Conservation (phyloP, 2,797 vertebrate genomes). For the Sebastes melanostomus region DNA sequence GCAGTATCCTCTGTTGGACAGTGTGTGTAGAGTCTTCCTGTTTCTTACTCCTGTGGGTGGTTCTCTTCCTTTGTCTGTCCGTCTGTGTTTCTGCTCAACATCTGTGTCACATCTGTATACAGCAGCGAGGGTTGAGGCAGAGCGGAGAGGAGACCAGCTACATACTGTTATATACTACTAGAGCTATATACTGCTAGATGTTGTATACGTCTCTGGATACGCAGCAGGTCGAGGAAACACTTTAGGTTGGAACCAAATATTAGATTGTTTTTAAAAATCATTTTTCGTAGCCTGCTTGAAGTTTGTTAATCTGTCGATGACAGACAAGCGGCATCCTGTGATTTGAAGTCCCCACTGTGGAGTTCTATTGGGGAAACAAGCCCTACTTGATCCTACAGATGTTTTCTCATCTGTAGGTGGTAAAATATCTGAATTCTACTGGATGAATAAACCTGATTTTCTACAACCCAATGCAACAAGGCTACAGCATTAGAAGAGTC, state of each 20-base stretch:
- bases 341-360: conserved; percentile 1
- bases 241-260: conserved; percentile 2
- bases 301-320: conserved; percentile 17
- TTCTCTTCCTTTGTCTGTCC: conserved; percentile 81
- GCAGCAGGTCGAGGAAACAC: conserved; percentile 11
- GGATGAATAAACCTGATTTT: conserved; percentile 26
- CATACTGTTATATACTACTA: too few relatives aligned
- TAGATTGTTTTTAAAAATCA: neutral
- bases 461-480: conserved; percentile 21
- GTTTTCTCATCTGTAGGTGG: conserved; percentile 18
- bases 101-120: conserved; percentile 77
- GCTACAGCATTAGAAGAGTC: conserved; percentile 31
- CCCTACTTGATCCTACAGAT: conserved; percentile 4
- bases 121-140: conserved; percentile 83
- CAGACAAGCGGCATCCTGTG: neutral
- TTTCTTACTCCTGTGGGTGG: conserved; percentile 81
- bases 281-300: conserved; percentile 6
- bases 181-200: neutral
- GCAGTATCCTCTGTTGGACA: conserved; percentile 75
- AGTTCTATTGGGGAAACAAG: neutral
- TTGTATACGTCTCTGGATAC: conserved; percentile 14
- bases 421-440: conserved; percentile 25
- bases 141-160: conserved; percentile 49
- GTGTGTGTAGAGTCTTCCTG: conserved; percentile 79
- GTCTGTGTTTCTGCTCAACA: conserved; percentile 78